A percentile compares a stretch with the other conserved stretches of the same genome.
Evolutionary conservation across 2,888 invertebrate genomes (phyloP).

Genomic region (Cylloceria caligata): DNA sequence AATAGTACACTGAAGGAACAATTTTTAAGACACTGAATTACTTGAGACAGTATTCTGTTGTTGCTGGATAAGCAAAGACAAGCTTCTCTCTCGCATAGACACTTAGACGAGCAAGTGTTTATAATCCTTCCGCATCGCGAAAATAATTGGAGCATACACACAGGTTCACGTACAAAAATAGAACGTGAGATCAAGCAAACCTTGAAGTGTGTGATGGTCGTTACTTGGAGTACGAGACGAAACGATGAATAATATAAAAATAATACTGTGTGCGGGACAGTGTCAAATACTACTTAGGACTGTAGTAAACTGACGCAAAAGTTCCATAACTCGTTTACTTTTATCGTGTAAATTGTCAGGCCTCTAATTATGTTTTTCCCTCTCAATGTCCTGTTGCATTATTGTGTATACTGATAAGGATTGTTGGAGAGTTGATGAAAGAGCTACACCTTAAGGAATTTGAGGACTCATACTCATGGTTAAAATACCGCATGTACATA

Average conservation of each 20-base stretch:
- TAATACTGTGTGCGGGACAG: conserved; percentile 2
- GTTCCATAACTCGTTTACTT: not conserved
- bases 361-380: no score
- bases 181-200: conserved; percentile 42
- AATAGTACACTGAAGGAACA: not conserved
- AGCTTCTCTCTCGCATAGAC: conserved; percentile 1
- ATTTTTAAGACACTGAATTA: conserved; percentile 1
- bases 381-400: not conserved
- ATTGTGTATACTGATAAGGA: conserved; percentile 9
- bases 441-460: conserved; percentile 17
- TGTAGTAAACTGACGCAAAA: not conserved
- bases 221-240: conserved; percentile 2
- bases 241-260: conserved; percentile 23
- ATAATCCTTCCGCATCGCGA: conserved; percentile 36
- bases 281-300: not conserved
- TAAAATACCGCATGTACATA: not conserved
- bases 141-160: conserved; percentile 50
- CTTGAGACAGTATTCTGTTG: not conserved
- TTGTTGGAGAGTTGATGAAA: conserved; percentile 18
- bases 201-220: conserved; percentile 37
- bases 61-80: not conserved
- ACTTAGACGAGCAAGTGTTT: conserved; percentile 22
- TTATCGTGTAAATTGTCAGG: not conserved
- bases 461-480: not conserved
- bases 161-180: conserved; percentile 36